These are phyloP conservation scores for Rattus rattus DNA, from an alignment of 2,113 vertebrate species.

Conservation along the genomic window DNA sequence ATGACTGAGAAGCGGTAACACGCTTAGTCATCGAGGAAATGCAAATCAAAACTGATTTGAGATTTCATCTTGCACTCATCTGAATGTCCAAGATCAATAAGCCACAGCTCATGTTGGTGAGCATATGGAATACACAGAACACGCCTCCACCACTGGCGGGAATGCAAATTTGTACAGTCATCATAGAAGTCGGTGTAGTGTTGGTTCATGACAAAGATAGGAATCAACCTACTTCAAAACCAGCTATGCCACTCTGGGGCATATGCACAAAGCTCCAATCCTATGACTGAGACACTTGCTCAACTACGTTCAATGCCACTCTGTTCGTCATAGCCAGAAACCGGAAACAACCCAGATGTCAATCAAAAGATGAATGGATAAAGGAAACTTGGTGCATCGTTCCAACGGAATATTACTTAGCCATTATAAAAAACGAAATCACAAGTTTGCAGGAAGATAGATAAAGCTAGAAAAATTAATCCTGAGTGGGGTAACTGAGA, in stretches of 20 bases:
- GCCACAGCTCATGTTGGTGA: neutral
- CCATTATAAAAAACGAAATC: neutral
- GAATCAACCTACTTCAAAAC: neutral
- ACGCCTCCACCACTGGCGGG: neutral
- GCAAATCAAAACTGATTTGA: neutral
- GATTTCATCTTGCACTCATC: neutral
- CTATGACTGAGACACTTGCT: neutral
- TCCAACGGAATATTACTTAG: neutral
- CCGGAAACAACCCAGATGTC: neutral
- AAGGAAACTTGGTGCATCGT: neutral
- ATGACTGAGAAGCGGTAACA: neutral
- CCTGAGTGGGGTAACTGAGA: neutral
- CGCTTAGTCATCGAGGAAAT: neutral
- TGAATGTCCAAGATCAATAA: neutral
- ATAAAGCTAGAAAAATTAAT: neutral
- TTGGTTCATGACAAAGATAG: neutral
- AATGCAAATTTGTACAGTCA: neutral
- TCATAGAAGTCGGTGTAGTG: neutral
- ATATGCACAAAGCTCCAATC: neutral
- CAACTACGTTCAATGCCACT: neutral
- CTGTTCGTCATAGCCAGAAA: neutral
- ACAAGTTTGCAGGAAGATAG: neutral
- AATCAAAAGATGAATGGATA: neutral
- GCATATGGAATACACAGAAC: neutral
- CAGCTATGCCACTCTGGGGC: neutral